Evolutionary conservation across 2,113 vertebrate genomes (phyloP).

Genomic region (Notarius lentiginosus): DNA sequence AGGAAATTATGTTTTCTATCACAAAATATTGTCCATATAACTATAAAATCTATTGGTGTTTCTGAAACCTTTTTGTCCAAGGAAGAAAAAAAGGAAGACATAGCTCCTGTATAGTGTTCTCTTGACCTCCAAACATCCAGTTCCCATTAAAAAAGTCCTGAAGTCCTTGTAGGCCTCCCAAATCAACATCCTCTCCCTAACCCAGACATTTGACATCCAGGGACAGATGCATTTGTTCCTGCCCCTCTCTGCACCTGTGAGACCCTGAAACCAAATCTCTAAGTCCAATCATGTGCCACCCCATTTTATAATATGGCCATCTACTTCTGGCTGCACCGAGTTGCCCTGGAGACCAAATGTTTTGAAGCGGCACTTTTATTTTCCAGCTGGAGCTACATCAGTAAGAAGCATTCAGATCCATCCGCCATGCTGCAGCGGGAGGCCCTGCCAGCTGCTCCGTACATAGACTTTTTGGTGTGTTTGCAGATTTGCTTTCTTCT

Average conservation of each 20-base stretch:
- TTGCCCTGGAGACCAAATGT: slow-evolving; percentile 75
- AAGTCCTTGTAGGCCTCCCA: slow-evolving; percentile 34
- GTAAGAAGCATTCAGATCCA: slow-evolving; percentile 59
- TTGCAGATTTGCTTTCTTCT: neutral
- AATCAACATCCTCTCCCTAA: slow-evolving; percentile 51
- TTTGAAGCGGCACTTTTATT: slow-evolving; percentile 65
- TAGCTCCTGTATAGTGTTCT: neutral
- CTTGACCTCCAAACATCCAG: slow-evolving; percentile 27
- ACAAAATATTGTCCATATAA: neutral
- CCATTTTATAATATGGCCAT: slow-evolving; percentile 64
- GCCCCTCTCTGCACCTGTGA: slow-evolving; percentile 48
- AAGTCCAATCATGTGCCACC: slow-evolving; percentile 65
- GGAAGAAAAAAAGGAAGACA: neutral
- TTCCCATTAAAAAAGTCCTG: neutral
- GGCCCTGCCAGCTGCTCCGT: slow-evolving; percentile 32
- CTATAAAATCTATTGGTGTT: neutral
- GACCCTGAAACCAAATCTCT: slow-evolving; percentile 70
- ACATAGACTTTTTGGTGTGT: slow-evolving; percentile 20
- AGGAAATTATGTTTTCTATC: neutral
- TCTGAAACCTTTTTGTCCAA: neutral
- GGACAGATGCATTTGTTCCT: slow-evolving; percentile 73
- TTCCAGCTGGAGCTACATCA: slow-evolving; percentile 62
- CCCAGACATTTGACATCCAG: slow-evolving; percentile 65
- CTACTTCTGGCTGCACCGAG: slow-evolving; percentile 57
- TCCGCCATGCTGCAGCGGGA: slow-evolving; percentile 53